Evolutionary conservation across 64 coral and sea anemone genomes (phyloP).

Genomic region (Pocillopora verrucosa): DNA sequence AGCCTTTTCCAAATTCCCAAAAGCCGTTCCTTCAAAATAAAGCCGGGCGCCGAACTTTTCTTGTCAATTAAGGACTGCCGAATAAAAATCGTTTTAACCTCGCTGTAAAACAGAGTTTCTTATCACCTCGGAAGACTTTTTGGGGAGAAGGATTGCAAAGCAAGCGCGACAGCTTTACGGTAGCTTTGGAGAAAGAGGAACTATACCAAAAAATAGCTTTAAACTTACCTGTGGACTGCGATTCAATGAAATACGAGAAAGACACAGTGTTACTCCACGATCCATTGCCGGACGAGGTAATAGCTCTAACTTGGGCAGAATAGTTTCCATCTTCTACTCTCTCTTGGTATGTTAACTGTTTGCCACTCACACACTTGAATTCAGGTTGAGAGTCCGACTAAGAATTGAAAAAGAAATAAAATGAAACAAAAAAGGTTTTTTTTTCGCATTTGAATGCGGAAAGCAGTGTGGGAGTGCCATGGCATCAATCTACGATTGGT

Average conservation of each 20-base stretch:
- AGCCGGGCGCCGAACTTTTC: no score
- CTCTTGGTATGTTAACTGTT: slow-evolving; percentile 8
- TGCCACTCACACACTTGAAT: slow-evolving; percentile 27
- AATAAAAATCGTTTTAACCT: background rate
- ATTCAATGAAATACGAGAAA: slow-evolving; percentile 28
- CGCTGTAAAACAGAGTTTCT: background rate
- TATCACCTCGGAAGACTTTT: no score
- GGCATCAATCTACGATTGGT: no score
- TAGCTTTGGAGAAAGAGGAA: background rate
- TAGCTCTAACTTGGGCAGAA: slow-evolving; percentile 83
- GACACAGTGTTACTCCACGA: slow-evolving; percentile 74
- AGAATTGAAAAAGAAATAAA: background rate
- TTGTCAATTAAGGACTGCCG: no score
- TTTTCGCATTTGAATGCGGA: no score
- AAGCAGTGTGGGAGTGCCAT: no score
- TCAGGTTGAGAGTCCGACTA: background rate
- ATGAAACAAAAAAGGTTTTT: background rate
- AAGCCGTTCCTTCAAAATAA: no score
- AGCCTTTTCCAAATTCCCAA: no score
- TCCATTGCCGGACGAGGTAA: slow-evolving; percentile 94
- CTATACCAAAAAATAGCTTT: background rate
- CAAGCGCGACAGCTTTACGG: background rate
- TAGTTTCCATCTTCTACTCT: slow-evolving; percentile 40
- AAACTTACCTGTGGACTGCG: slow-evolving; percentile 25
- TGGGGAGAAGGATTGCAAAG: background rate